Percentiles rank a stretch among this genome's conserved stretches.
Conservation (phyloP, 2,888 invertebrate species). For the Limenitis camilla region DNA sequence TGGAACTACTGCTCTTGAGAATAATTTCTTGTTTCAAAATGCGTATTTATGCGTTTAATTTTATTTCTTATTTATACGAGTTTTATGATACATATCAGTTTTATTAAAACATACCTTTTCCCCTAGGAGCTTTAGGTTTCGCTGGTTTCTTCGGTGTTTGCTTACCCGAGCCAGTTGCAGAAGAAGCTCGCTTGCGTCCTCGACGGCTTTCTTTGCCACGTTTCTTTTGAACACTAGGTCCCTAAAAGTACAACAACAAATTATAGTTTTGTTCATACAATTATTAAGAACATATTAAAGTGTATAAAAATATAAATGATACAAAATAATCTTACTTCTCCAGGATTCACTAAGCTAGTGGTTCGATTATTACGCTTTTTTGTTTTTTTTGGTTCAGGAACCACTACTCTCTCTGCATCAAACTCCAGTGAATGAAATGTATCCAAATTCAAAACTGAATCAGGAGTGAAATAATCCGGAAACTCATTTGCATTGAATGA, state of each 20-base stretch:
- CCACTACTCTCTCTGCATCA: slow-evolving; percentile 29
- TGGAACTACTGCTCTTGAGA: too few relatives aligned
- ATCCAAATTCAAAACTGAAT: slow-evolving; percentile 39
- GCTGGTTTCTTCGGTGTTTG: slow-evolving; percentile 32
- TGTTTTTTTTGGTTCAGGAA: slow-evolving; percentile 35
- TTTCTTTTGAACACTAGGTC: slow-evolving; percentile 31
- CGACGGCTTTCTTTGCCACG: slow-evolving; percentile 44
- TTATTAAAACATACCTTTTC: slow-evolving; percentile 42
- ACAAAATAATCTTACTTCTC: slow-evolving; percentile 29
- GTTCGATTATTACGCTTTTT: slow-evolving; percentile 37
- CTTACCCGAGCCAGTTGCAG: slow-evolving; percentile 46
- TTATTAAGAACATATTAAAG: background rate
- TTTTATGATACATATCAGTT: too few relatives aligned
- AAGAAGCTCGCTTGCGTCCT: slow-evolving; percentile 55
- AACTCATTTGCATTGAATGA: slow-evolving; percentile 44
- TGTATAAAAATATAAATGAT: background rate
- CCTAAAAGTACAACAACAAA: slow-evolving; percentile 15
- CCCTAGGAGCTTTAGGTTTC: slow-evolving; percentile 43
- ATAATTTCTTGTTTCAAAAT: too few relatives aligned
- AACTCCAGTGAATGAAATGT: slow-evolving; percentile 35
- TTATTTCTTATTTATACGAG: too few relatives aligned
- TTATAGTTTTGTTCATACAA: too few relatives aligned
- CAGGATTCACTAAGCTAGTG: slow-evolving; percentile 36
- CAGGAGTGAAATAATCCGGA: slow-evolving; percentile 43
- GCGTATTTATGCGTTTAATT: too few relatives aligned